These are phyloP conservation scores for Eupithecia abbreviata DNA, from an alignment of 2,888 invertebrate genomes.

Conservation along the genomic window DNA sequence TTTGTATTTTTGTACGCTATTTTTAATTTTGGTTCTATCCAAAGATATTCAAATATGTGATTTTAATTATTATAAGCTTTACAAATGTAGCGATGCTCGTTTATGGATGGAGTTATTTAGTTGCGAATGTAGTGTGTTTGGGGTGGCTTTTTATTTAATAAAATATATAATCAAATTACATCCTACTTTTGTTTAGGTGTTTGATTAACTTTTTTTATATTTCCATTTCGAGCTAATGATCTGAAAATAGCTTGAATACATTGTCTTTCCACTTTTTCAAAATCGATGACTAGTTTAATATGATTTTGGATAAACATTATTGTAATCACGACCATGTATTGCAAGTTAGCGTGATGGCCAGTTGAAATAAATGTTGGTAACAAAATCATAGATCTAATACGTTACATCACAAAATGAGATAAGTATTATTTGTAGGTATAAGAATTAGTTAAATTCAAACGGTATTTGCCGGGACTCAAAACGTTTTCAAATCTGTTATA, in stretches of 20 bases:
- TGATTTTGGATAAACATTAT: not conserved
- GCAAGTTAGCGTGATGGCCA: not conserved
- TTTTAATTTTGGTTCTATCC: constrained; percentile 80
- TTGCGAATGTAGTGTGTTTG: constrained; percentile 49
- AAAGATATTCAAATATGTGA: constrained; percentile 84
- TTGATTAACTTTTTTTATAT: constrained; percentile 4
- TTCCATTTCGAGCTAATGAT: not conserved
- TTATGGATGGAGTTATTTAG: constrained; percentile 63
- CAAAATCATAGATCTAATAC: not conserved
- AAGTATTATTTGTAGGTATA: constrained; percentile 9
- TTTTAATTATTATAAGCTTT: constrained; percentile 80
- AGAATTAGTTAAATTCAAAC: not conserved
- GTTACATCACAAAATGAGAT: constrained; percentile 5
- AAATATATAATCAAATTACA: constrained; percentile 7
- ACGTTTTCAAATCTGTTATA: constrained; percentile 8
- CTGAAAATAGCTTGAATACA: not conserved
- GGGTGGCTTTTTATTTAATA: constrained; percentile 21
- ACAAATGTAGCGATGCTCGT: constrained; percentile 74
- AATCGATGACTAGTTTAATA: not conserved
- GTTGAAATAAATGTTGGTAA: not conserved
- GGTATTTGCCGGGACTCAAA: constrained; percentile 11
- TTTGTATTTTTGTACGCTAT: constrained; percentile 82
- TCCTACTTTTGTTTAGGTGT: constrained; percentile 9
- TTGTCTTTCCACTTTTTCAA: not conserved
- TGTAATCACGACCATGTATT: not conserved